Percentiles rank a stretch among this genome's conserved stretches.
Conservation (phyloP, 2,797 vertebrate genomes). For the Coreius guichenoti region DNA sequence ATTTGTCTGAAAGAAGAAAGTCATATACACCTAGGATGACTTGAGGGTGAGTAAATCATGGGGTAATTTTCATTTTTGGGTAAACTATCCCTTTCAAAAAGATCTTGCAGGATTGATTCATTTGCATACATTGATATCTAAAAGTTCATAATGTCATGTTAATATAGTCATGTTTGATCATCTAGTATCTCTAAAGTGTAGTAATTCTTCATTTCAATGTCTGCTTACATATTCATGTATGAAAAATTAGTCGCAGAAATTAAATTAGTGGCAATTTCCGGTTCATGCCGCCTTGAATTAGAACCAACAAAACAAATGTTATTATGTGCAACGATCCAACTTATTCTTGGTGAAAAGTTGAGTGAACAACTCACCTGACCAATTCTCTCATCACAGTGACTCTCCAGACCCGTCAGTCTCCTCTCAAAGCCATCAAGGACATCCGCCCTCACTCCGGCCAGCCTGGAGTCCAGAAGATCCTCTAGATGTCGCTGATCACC, state of each 20-base stretch:
- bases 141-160: too few species aligned
- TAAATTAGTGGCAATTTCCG: background rate
- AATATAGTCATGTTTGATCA: background rate
- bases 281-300: background rate
- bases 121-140: too few species aligned
- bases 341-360: background rate
- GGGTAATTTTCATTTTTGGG: too few species aligned
- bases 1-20: too few species aligned
- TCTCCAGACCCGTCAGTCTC: slow-evolving; percentile 85
- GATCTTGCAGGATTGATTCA: too few species aligned
- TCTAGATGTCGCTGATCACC: slow-evolving; percentile 80
- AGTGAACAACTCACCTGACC: slow-evolving; percentile 69
- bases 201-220: background rate
- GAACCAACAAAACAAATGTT: background rate
- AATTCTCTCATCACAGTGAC: slow-evolving; percentile 84
- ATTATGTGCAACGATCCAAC: background rate
- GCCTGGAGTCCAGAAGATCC: slow-evolving; percentile 83
- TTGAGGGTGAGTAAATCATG: too few species aligned
- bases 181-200: background rate
- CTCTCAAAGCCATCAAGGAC: slow-evolving; percentile 91
- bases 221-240: background rate
- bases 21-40: too few species aligned
- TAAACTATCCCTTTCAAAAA: too few species aligned
- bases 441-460: slow-evolving; percentile 83
- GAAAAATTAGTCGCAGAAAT: background rate